Base-by-base conservation (phyloP, 2,888 invertebrate species). In the Harpalus rufipes region DNA sequence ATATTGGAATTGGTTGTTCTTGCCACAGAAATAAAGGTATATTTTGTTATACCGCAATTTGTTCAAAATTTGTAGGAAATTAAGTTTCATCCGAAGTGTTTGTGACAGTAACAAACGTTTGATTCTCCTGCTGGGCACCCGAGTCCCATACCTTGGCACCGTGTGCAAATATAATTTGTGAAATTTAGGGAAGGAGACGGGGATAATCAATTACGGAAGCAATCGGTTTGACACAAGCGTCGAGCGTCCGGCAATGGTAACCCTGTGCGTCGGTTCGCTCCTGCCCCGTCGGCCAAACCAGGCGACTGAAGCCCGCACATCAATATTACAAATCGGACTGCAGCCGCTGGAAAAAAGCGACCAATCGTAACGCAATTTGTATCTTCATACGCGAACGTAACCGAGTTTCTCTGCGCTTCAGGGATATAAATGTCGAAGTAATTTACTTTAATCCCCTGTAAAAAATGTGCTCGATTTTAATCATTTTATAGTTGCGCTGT, bases 401-500 rank as follows among this genome's bases (percentile, higher is more conserved):
- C 74, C 83, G 41, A 18, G 74, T 58, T 63, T 76, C 74, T 58
- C 74, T 65, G 16, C 84, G 78, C 84, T 84, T 84, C 84, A 78
- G 78, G 84, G 84, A 84, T 84, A 78, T 84, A 84, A 78, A 78
- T 65, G 78, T 84, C 84, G 63, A 84, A 84, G 78, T 84, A 84
- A 84, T 84, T 84, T 84, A 78, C 78, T 84, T 84, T 84, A 84
- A 84, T 84, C 84, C 84, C 63, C 41, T 8, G 78, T 84, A 84
- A 84, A 84, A 84, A 84, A 84, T 84, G 78, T 84, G 76, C 84
- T 63, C 84, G 84, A 84, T 84, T 84, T 84, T 84, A 84, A 84
- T 84, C 84, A 84, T 84, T 84, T 84, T 84, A 84, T 84, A 84
- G 84, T 84, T 84, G 41, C 63, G 25, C 72, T 74, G 72, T 74